phyloP scores from a whole-genome alignment of 2,113 vertebrate species.

The Acrocephalus arundinaceus region DNA sequence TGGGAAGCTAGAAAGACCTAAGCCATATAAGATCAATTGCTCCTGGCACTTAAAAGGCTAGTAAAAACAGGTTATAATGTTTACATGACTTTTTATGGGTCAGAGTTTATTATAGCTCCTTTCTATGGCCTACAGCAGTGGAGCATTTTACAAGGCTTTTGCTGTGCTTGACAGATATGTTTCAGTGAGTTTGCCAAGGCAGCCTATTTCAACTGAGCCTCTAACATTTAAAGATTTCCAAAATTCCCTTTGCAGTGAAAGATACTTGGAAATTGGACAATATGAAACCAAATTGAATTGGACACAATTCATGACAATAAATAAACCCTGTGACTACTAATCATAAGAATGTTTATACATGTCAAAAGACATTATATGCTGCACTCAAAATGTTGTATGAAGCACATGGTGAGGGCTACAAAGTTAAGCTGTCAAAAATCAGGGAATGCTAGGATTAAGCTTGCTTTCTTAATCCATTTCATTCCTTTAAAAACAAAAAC shows the following conservation, averaged over 20 bases:
- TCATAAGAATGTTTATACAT: constrained; percentile 19
- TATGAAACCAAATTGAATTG: constrained; percentile 12
- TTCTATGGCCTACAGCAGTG: constrained; percentile 72
- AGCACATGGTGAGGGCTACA: neutral
- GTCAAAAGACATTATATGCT: constrained; percentile 25
- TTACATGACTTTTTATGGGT: constrained; percentile 82
- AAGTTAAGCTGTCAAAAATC: neutral
- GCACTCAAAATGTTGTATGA: neutral
- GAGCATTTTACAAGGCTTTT: constrained; percentile 70
- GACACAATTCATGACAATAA: constrained; percentile 43
- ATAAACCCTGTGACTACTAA: constrained; percentile 20
- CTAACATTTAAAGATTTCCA: constrained; percentile 35
- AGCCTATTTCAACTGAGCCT: constrained; percentile 6
- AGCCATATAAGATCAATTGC: constrained; percentile 75
- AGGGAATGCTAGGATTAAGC: neutral
- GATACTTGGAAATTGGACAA: constrained; percentile 3
- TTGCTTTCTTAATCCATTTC: neutral
- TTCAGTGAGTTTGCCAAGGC: constrained; percentile 65
- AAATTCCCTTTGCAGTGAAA: constrained; percentile 18
- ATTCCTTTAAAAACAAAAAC: neutral
- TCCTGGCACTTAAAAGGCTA: constrained; percentile 73
- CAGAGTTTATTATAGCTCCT: constrained; percentile 75
- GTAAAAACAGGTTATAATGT: constrained; percentile 81
- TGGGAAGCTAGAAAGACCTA: constrained; percentile 57
- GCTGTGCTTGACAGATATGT: constrained; percentile 65